A percentile compares a stretch with the other conserved stretches of the same genome.
Evolutionary conservation across 2,888 invertebrate genomes (phyloP).

Genomic region (Eupeodes latifasciatus): DNA sequence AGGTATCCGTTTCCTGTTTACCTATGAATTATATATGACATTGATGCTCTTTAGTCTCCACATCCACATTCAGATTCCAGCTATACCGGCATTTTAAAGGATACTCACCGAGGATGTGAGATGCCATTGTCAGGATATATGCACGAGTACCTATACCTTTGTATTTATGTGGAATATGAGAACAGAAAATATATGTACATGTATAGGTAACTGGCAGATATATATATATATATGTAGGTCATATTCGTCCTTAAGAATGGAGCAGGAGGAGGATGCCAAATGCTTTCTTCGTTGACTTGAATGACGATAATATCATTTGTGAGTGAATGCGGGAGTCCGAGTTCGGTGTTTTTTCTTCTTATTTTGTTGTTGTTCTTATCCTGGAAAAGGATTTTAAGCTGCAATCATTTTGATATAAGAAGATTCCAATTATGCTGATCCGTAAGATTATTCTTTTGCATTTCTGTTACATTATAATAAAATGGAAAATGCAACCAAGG

Average conservation of each 20-base stretch:
- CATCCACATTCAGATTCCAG: not conserved
- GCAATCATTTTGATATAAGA: slow-evolving; percentile 65
- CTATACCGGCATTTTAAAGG: slow-evolving; percentile 58
- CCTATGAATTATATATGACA: slow-evolving; percentile 75
- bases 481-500: slow-evolving; percentile 26
- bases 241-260: not conserved
- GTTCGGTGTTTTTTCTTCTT: not conserved
- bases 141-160: not conserved
- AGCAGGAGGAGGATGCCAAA: slow-evolving; percentile 4
- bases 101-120: slow-evolving; percentile 32
- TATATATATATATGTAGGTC: not conserved
- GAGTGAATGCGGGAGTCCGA: slow-evolving; percentile 10
- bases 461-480: slow-evolving; percentile 49
- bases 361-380: not conserved
- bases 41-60: slow-evolving; percentile 46
- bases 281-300: slow-evolving; percentile 51
- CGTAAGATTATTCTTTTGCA: slow-evolving; percentile 48
- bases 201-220: not conserved
- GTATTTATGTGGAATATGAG: not conserved
- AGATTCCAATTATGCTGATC: slow-evolving; percentile 74
- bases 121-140: slow-evolving; percentile 35
- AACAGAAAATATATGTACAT: too few relatives aligned
- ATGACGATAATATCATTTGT: slow-evolving; percentile 55
- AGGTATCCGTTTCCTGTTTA: slow-evolving; percentile 75
- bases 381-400: slow-evolving; percentile 53